Evolutionary conservation across 2,888 invertebrate species (phyloP).

Genomic region (Mythimna pallens): DNA sequence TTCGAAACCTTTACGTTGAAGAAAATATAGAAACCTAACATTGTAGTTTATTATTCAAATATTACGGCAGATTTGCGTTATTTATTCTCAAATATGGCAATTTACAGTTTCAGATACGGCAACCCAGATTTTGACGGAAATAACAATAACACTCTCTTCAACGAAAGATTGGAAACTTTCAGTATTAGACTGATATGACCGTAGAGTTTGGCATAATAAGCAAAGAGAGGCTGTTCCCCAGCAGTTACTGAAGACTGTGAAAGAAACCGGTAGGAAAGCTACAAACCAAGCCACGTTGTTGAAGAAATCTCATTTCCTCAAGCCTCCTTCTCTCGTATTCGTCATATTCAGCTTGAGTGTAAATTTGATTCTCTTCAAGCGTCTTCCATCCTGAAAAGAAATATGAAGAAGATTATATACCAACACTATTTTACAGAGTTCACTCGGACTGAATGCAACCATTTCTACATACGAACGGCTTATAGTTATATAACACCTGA

Average conservation of each 20-base stretch:
- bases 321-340: constrained; percentile 92
- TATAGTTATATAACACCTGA: neutral
- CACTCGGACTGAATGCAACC: neutral
- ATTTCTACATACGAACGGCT: neutral
- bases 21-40: no score
- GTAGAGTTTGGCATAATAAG: neutral
- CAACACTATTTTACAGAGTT: neutral
- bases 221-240: neutral
- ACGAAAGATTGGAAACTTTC: neutral
- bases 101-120: no score
- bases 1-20: no score
- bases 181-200: neutral
- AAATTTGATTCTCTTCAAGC: constrained; percentile 96
- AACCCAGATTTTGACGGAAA: neutral
- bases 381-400: constrained; percentile 95
- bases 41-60: no score
- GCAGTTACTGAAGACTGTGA: no score
- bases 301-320: constrained; percentile 92
- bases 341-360: constrained; percentile 95
- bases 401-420: neutral
- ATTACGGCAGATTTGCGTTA: no score
- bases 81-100: no score
- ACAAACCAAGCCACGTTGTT: constrained; percentile 92
- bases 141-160: neutral
- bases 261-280: neutral